These are phyloP conservation scores for Poeciliopsis turneri DNA, from an alignment of 2,797 vertebrate species.

Conservation along the genomic window DNA sequence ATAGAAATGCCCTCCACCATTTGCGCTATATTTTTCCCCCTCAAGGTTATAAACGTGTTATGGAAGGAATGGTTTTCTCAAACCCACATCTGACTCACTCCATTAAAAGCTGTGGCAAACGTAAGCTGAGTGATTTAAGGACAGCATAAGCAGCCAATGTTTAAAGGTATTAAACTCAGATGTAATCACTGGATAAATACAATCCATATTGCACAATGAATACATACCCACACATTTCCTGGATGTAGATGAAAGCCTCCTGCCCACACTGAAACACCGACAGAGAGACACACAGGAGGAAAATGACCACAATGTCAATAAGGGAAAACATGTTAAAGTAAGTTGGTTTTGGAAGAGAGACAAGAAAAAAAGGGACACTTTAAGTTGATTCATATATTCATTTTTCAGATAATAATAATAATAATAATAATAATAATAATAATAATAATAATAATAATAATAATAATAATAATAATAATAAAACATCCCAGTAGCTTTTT, in stretches of 20 bases:
- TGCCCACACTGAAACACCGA: constrained; percentile 32
- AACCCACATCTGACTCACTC: constrained; percentile 2
- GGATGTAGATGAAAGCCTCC: constrained; percentile 19
- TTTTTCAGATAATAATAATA: background rate
- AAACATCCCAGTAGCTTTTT: background rate
- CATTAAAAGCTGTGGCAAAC: background rate
- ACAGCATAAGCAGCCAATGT: background rate
- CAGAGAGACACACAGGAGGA: background rate
- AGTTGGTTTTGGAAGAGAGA: background rate
- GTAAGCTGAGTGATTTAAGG: background rate
- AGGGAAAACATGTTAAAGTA: background rate
- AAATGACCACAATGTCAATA: background rate
- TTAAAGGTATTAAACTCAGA: background rate
- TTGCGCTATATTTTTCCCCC: background rate
- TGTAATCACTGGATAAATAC: background rate
- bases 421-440: no score
- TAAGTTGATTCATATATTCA: background rate
- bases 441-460: background rate
- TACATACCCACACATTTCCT: constrained; percentile 19
- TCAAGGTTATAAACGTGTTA: background rate
- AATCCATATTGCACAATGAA: constrained; percentile 21
- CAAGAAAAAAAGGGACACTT: no score
- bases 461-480: background rate
- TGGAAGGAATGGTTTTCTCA: background rate
- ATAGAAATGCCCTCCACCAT: constrained; percentile 2